A percentile compares a stretch with the other conserved stretches of the same genome.
These are phyloP conservation scores for Columba janthina DNA, from an alignment of 2,113 vertebrate genomes.

Conservation along the genomic window DNA sequence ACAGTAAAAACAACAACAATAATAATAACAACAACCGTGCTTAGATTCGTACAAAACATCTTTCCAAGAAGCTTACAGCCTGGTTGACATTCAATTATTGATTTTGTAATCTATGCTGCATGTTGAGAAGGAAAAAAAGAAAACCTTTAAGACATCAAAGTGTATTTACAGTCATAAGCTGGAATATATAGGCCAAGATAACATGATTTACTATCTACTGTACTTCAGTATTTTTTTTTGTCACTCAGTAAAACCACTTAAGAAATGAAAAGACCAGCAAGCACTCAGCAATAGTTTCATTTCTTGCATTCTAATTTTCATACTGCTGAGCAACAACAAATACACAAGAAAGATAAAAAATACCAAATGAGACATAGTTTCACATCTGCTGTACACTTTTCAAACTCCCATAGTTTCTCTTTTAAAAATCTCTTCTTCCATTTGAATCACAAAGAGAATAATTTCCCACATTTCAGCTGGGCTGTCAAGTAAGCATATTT, in stretches of 20 bases:
- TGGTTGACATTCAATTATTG: not conserved
- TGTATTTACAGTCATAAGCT: not conserved
- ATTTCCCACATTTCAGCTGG: slow-evolving; percentile 61
- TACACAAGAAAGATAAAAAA: not conserved
- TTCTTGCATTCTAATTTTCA: not conserved
- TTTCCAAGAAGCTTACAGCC: not conserved
- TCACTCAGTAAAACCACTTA: not conserved
- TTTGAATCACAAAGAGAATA: slow-evolving; percentile 58
- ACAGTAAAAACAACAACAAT: not conserved
- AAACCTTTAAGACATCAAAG: not conserved
- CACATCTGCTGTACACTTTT: slow-evolving; percentile 29
- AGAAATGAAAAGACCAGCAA: not conserved
- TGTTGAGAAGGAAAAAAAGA: not conserved
- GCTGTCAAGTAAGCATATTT: slow-evolving; percentile 49
- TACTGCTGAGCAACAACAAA: not conserved
- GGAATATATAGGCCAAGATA: not conserved
- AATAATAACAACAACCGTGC: not conserved
- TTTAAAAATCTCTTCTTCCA: slow-evolving; percentile 37
- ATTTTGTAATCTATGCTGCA: not conserved
- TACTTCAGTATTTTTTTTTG: not conserved
- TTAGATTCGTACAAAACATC: not conserved
- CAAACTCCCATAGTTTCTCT: not conserved
- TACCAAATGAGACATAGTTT: not conserved
- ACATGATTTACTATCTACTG: not conserved
- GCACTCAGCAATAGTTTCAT: not conserved